Evolutionary conservation across 2,888 invertebrate genomes (phyloP).

Genomic region (Drosophila peninsularis): DNA sequence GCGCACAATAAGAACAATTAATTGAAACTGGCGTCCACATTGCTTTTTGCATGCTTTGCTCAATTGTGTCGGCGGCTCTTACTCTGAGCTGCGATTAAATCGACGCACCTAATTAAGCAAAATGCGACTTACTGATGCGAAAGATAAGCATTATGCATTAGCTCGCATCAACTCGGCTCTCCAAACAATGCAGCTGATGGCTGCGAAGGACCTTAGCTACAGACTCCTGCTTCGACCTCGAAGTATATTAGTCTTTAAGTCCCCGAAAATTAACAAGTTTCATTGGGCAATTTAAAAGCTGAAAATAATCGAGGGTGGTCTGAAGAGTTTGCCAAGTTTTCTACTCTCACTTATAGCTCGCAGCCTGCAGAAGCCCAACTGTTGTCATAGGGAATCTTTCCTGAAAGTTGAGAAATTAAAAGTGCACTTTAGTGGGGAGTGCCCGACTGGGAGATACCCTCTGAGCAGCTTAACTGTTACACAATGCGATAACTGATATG

Average conservation of each 20-base stretch:
- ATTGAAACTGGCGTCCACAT: constrained; percentile 18
- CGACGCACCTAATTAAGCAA: constrained; percentile 29
- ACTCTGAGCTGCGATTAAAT: constrained; percentile 32
- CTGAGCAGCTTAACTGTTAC: too few relatives aligned
- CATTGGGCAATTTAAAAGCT: neutral
- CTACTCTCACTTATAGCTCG: too few relatives aligned
- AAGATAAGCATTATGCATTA: constrained; percentile 3
- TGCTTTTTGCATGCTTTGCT: constrained; percentile 4
- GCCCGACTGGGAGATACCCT: too few relatives aligned
- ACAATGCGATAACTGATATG: too few relatives aligned
- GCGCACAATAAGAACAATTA: constrained; percentile 21
- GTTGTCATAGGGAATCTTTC: too few relatives aligned
- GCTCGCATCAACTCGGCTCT: too few relatives aligned
- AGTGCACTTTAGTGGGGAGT: too few relatives aligned
- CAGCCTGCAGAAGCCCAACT: too few relatives aligned
- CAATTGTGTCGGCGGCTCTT: constrained; percentile 9
- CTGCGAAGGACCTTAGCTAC: neutral
- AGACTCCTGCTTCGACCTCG: neutral
- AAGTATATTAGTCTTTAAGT: neutral
- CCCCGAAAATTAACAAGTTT: neutral
- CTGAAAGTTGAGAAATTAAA: too few relatives aligned
- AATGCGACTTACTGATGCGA: constrained; percentile 17
- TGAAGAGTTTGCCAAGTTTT: neutral
- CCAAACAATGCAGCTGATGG: neutral
- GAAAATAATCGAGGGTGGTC: neutral